A percentile compares a stretch with the other conserved stretches of the same genome.
Evolutionary conservation across 2,113 vertebrate species (phyloP).

Genomic region (Gallinago media): DNA sequence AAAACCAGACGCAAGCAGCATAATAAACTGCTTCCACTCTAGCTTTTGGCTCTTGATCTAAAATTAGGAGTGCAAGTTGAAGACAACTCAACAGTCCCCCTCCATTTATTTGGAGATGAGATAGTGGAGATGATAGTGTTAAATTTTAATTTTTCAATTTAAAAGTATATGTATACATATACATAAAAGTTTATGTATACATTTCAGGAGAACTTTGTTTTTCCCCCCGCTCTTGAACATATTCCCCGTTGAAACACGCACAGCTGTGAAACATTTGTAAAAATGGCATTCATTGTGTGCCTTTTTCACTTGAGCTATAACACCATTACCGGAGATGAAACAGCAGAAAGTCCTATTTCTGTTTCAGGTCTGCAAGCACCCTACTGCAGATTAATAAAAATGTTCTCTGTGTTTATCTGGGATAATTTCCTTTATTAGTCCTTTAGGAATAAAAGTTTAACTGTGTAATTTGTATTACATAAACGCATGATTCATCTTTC

Average conservation of each 20-base stretch:
- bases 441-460: not conserved
- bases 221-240: not conserved
- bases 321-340: not conserved
- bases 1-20: not conserved
- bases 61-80: not conserved
- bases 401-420: not conserved
- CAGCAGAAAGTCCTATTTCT: not conserved
- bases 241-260: not conserved
- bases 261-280: not conserved
- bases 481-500: slow-evolving; percentile 2
- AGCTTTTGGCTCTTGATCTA: not conserved
- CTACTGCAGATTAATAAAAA: not conserved
- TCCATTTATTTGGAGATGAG: not conserved
- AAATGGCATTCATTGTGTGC: not conserved
- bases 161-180: not conserved
- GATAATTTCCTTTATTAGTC: not conserved
- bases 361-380: not conserved
- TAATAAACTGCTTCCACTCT: not conserved
- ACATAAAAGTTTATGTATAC: not conserved
- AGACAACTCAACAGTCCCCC: not conserved
- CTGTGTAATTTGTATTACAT: not conserved
- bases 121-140: not conserved
- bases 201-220: not conserved
- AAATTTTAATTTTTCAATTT: not conserved
- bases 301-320: not conserved